Evolutionary conservation across 1,140 invertebrate genomes (phyloP).

Genomic region (Campoletis sonorensis): DNA sequence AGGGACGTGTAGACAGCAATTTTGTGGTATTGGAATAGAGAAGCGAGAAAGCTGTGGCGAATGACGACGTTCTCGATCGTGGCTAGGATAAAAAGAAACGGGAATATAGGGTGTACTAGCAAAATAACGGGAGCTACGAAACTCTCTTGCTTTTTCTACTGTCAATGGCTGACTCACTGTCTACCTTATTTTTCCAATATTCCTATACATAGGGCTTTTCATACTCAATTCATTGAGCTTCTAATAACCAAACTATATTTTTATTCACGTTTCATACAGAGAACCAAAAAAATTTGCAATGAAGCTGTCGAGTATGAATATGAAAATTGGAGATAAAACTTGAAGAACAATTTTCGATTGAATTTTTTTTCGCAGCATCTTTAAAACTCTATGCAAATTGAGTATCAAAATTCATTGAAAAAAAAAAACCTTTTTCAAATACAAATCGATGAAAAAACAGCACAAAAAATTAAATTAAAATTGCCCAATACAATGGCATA

Average conservation of each 20-base stretch:
- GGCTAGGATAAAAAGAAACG: neutral
- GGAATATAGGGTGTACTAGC: slow-evolving; percentile 10
- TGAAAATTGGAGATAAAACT: no score
- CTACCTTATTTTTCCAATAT: neutral
- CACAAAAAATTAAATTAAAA: no score
- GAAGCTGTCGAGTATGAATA: no score
- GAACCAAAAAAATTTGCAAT: no score
- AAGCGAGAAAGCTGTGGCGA: slow-evolving; percentile 30
- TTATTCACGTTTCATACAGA: neutral
- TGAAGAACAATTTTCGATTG: no score
- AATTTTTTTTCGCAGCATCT: no score
- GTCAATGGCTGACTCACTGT: neutral
- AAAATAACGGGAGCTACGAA: slow-evolving; percentile 12
- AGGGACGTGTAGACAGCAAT: slow-evolving; percentile 54
- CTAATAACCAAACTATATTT: neutral
- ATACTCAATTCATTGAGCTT: neutral
- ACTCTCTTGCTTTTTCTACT: slow-evolving; percentile 2
- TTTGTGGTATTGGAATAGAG: slow-evolving; percentile 49
- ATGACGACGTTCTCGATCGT: neutral
- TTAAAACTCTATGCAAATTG: no score
- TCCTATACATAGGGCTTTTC: neutral
- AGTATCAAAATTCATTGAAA: no score
- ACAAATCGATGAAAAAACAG: no score
- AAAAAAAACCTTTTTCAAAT: no score
- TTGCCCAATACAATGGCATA: no score